phyloP scores from a whole-genome alignment of 2,113 vertebrate species.

The Camelus bactrianus region DNA sequence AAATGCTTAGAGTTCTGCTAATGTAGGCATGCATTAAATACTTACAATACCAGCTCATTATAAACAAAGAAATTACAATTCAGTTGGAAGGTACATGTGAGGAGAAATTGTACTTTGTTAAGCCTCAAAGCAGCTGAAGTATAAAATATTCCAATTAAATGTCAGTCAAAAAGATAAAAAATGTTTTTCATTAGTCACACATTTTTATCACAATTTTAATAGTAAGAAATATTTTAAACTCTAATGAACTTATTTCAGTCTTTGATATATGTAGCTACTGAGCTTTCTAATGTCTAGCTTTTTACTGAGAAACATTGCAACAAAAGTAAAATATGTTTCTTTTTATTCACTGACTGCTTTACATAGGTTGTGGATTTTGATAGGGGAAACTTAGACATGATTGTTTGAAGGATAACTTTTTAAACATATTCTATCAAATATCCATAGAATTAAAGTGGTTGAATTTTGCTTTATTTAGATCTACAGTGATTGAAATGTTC shows the following conservation, averaged over 20 bases:
- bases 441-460: not conserved
- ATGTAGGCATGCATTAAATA: not conserved
- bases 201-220: slow-evolving; percentile 40
- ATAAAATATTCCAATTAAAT: slow-evolving; percentile 46
- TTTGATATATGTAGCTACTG: slow-evolving; percentile 1
- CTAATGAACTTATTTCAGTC: not conserved
- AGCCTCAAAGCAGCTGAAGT: not conserved
- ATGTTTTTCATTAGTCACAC: not conserved
- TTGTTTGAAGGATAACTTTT: not conserved
- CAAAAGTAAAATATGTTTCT: not conserved
- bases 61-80: not conserved
- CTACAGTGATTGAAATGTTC: not conserved
- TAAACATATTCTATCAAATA: not conserved
- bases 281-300: slow-evolving; percentile 6
- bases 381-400: not conserved
- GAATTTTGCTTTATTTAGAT: not conserved
- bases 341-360: not conserved
- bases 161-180: not conserved
- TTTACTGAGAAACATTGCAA: slow-evolving; percentile 44
- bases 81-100: not conserved
- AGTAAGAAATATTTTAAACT: not conserved
- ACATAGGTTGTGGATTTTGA: not conserved
- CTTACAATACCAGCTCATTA: not conserved
- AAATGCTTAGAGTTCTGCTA: slow-evolving; percentile 17
- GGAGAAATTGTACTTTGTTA: not conserved